Conservation (phyloP, 2,113 vertebrate genomes). For the Ivindomyrus marchei region DNA sequence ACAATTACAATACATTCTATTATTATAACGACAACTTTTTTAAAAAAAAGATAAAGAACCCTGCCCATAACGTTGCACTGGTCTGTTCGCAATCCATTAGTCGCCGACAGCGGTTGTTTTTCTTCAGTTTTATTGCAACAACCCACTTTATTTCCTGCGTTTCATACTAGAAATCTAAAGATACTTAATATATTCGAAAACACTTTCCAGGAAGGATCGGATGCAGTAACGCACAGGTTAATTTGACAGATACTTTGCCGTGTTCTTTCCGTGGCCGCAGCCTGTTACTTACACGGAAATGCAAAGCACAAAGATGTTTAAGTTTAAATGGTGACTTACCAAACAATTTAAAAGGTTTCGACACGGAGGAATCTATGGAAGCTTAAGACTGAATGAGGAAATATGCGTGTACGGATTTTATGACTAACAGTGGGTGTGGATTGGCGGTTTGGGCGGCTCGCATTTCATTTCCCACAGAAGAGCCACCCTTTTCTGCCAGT, state of each 20-base stretch:
- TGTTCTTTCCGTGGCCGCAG: not conserved
- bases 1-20: not conserved
- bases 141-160: not conserved
- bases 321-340: constrained; percentile 13
- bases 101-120: not conserved
- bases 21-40: not conserved
- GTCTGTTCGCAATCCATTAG: not conserved
- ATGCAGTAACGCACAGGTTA: not conserved
- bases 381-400: not conserved
- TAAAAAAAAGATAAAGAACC: not conserved
- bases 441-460: not conserved
- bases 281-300: not conserved
- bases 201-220: not conserved
- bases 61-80: not conserved
- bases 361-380: not conserved
- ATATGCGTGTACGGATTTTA: not conserved
- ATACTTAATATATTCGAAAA: not conserved
- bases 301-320: not conserved
- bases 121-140: not conserved
- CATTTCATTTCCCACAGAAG: constrained; percentile 11
- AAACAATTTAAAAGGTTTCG: not conserved
- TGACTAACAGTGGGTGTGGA: constrained; percentile 15
- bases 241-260: not conserved
- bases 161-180: not conserved
- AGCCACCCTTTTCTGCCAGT: not conserved